Base-by-base conservation (phyloP, 2,797 vertebrate species). In the Acrossocheilus wenchowensis region DNA sequence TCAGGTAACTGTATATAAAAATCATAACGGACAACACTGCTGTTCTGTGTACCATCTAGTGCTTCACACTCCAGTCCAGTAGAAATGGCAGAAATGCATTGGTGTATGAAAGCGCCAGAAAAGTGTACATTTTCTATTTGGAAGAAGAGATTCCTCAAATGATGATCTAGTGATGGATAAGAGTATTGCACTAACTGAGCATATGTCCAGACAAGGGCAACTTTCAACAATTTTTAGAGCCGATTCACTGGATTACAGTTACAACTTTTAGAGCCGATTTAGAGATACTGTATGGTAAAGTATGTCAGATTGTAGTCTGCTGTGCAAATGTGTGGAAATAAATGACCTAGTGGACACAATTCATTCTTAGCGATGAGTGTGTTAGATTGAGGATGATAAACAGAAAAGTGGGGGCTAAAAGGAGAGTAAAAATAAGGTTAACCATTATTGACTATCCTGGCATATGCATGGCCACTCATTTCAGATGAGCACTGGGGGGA, bases 401-500 rank as follows among this genome's bases (percentile, higher is more conserved):
- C 36, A 43, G 19, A 30, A 12, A 30, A 23, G 17, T 34, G 19
- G 41, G 26, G 41, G 60, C 17, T 66, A 48, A 81, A 48, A 48
- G 41, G 60, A 66, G 60, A 81, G 41, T 23, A 48, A 34, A 81
- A 66, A 68, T 81, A 66, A 11, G 14, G 15, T 48, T 34, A 91
- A 89, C 77, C 81, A 52, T 93, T 88, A 88, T 81, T 81, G 87
- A 80, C 80, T 89, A 91, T 93, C 90, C 90, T 89, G 81, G 85
- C 85, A 87, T 92, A 90, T 89, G 87, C 79, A 88, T 86, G 80
- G 4, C 85, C 90, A 81, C 89, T 94, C 93, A 94, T 90, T 87
- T 94, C 87, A 82, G 87, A 93, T 93, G 90, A 94, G 88, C 90
- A 82, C 92, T 88, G 91, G 73, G 62, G 77, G n/a, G 0, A 57